Evolutionary conservation across 2,113 vertebrate species (phyloP).

Genomic region (Leptobrachium ailaonicum): DNA sequence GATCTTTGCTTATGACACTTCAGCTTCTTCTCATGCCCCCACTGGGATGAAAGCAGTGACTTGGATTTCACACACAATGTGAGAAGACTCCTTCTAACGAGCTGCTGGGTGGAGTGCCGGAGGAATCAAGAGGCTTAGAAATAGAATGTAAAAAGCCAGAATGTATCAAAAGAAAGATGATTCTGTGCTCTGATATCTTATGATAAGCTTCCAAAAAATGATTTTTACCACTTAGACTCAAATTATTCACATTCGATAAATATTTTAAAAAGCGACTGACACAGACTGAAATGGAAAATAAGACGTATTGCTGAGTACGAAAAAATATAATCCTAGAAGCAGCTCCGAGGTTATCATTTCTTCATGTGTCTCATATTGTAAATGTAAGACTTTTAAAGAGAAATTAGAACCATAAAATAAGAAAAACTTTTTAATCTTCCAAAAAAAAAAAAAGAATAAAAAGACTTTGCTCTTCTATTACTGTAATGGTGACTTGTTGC

Average conservation of each 20-base stretch:
- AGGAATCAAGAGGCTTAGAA: background rate
- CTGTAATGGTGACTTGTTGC: too few relatives aligned
- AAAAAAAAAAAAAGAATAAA: too few relatives aligned
- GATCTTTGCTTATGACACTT: conserved; percentile 21
- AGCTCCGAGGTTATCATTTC: background rate
- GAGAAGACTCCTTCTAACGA: conserved; percentile 23
- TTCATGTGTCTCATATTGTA: background rate
- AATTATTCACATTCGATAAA: conserved; percentile 15
- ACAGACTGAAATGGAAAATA: background rate
- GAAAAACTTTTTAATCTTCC: too few relatives aligned
- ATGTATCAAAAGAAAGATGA: conserved; percentile 21
- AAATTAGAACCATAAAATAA: background rate
- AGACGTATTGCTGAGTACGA: background rate
- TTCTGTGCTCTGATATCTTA: conserved; percentile 22
- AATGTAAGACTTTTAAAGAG: background rate
- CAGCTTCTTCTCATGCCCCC: conserved; percentile 15
- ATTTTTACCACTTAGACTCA: conserved; percentile 8
- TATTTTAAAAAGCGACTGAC: conserved; percentile 14
- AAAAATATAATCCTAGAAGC: conserved; percentile 1
- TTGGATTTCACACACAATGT: conserved; percentile 32
- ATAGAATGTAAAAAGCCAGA: conserved; percentile 14
- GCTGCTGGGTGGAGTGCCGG: background rate
- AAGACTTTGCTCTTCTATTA: too few relatives aligned
- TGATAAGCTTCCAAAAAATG: conserved; percentile 4
- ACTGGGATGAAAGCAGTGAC: conserved; percentile 34